Evolutionary conservation across 1,140 invertebrate genomes (phyloP), one percentile per base, ranked within the genome.

Genomic region (Drosophila arizonae): DNA sequence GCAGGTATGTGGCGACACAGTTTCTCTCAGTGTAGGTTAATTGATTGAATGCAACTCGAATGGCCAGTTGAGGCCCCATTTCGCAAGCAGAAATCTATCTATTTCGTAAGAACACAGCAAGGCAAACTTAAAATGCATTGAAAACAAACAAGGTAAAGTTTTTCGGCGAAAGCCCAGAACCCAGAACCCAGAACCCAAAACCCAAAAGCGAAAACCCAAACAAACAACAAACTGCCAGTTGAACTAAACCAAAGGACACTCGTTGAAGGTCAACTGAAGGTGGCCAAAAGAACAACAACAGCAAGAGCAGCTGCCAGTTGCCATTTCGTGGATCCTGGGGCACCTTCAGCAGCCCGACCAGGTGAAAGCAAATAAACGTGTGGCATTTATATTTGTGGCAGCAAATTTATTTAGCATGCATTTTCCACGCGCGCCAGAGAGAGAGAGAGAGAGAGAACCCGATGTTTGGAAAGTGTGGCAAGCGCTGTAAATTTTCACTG

Each of bases 341-440:
- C 41, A 55, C 26, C 46, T 54, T 56, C 8, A 24, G 50, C 26
- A 21, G 28, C 36, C 17, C 33, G 50, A 17, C 48, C 65, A 70
- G 66, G 67, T 70, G 78, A 67, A 60, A 73, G 73, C 56, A 77
- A 86, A 82, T 71, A 86, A 87, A 82, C 82, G 79, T 87, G 81
- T 86, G 77, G 81, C 74, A 73, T 81, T 86, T 87, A 81, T 87
- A 81, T 81, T 81, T 86, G 77, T 80, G 81, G 81, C 75, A 76
- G 72, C 74, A 75, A 85, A 85, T 85, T 85, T 85, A 85, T 85
- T 86, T 85, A 67, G 68, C 67, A 66, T 73, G 77, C 69, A 64
- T 63, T 74, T 52, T 51, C 39, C 70, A 60, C 33, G 26, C 1
- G 41, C 1, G 56, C 48, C 10, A 43, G 1, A 45, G 15, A 39